Base-by-base conservation (phyloP, 1,140 invertebrate genomes). In the Steinernema feltiae region DNA sequence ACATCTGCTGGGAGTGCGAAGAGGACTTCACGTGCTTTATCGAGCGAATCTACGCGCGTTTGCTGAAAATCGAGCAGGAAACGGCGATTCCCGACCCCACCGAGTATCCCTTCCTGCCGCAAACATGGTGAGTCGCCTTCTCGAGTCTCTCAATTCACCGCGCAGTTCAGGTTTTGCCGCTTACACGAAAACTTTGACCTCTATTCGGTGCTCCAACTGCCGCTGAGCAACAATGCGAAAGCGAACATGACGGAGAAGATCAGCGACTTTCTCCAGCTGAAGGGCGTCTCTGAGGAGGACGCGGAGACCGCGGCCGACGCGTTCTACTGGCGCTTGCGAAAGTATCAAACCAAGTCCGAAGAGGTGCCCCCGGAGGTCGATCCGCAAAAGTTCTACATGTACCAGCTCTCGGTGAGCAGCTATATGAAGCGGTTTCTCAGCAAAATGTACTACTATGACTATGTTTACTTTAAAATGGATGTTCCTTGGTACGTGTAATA, bases 401-500 rank as follows among this genome's bases (percentile, higher is more conserved):
- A 12, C 3, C 53, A 63, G 24, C 24, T 63, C 7, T 63, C 53
- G 53, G 53, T 63, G 2, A 63, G 53, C 53, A 12, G 24, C 24
- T 63, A 63, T 27, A 63, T 63, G 15, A 12, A 17, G 53, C 15
- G 53, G 24, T 63, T 63, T 21, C 53, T 63, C 24, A 21, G 7
- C 3, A 63, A 63, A 27, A 63, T 63, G 53, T 63, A 63, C 53
- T 63, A 63, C 24, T 63, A 63, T 63, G 53, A 63, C 53, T 63
- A 63, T 63, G 53, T 27, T 15, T 63, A 63, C 53, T 63, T 63
- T 63, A 63, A 63, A 21, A 15, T 63, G 15, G 3, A 3, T 63
- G 24, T 63, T 12, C 53, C 53, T n/a, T 63, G 53, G 53, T 63
- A n/a, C 24, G 24, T 3, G 7, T 63, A 27, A 63, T 15, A 15